Evolutionary conservation across 2,888 invertebrate genomes (phyloP).

Genomic region (Dryobotodes eremita): DNA sequence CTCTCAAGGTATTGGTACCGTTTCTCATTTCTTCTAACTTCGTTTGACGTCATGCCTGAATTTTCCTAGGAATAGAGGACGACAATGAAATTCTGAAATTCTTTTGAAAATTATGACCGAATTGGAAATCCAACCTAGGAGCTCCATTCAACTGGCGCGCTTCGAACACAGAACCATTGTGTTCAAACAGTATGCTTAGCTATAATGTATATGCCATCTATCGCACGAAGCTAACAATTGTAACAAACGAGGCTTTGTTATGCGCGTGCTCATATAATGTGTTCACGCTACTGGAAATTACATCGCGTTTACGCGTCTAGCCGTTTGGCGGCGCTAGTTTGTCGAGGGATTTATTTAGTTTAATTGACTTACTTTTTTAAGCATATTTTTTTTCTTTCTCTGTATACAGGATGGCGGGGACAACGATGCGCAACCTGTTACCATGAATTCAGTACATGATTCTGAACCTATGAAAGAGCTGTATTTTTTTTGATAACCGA

Average conservation of each 20-base stretch:
- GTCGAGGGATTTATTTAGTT: constrained; percentile 1
- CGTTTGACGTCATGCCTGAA: background rate
- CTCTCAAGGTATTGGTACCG: no score
- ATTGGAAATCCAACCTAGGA: background rate
- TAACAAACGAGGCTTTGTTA: constrained; percentile 65
- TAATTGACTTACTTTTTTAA: background rate
- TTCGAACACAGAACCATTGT: background rate
- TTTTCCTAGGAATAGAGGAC: background rate
- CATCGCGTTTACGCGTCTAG: constrained; percentile 30
- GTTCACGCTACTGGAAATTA: constrained; percentile 63
- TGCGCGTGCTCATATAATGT: constrained; percentile 53
- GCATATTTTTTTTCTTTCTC: no score
- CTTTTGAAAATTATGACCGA: background rate
- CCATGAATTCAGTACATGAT: no score
- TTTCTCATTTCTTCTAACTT: no score
- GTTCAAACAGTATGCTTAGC: background rate
- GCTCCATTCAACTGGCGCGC: background rate
- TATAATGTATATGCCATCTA: constrained; percentile 68
- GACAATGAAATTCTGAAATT: no score
- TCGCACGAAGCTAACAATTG: constrained; percentile 63
- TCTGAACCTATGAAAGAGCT: no score
- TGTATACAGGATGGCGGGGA: no score
- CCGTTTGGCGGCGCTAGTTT: constrained; percentile 75
- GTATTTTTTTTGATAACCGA: no score
- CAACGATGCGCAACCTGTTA: no score